A percentile compares a stretch with the other conserved stretches of the same genome.
Conservation (phyloP, 2,113 vertebrate genomes). For the Spea bombifrons region DNA sequence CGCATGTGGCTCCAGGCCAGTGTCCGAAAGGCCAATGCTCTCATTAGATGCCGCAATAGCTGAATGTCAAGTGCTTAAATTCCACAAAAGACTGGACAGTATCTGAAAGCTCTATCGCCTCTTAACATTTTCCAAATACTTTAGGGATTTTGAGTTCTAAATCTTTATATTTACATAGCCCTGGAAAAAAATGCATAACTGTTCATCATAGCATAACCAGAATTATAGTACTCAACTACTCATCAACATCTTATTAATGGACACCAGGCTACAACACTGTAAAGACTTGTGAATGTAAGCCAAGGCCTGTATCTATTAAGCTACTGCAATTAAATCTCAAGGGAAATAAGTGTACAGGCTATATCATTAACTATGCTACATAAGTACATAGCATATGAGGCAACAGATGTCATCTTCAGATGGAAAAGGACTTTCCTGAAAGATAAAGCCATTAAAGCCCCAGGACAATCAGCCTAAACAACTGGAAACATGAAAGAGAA, state of each 20-base stretch:
- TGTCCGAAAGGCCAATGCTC: conserved; percentile 41
- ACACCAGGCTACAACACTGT: too few relatives aligned
- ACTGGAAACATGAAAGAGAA: too few relatives aligned
- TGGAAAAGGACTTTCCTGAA: too few relatives aligned
- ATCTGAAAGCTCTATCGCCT: background rate
- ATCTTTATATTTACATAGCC: background rate
- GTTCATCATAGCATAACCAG: background rate
- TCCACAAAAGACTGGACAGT: conserved; percentile 20
- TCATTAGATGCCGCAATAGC: conserved; percentile 20
- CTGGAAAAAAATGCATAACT: background rate
- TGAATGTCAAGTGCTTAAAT: conserved; percentile 37
- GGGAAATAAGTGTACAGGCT: background rate
- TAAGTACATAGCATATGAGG: background rate
- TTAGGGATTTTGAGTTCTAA: background rate
- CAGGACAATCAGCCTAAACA: too few relatives aligned
- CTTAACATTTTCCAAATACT: background rate
- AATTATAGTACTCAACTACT: background rate
- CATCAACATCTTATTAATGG: too few relatives aligned
- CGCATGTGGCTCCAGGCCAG: conserved; percentile 27
- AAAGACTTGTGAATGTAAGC: background rate
- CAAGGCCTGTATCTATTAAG: background rate
- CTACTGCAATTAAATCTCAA: background rate
- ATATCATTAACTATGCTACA: background rate
- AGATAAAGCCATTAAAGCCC: too few relatives aligned
- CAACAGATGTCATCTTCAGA: background rate